Evolutionary conservation across 2,113 vertebrate genomes (phyloP).

Genomic region (Gallinago media): DNA sequence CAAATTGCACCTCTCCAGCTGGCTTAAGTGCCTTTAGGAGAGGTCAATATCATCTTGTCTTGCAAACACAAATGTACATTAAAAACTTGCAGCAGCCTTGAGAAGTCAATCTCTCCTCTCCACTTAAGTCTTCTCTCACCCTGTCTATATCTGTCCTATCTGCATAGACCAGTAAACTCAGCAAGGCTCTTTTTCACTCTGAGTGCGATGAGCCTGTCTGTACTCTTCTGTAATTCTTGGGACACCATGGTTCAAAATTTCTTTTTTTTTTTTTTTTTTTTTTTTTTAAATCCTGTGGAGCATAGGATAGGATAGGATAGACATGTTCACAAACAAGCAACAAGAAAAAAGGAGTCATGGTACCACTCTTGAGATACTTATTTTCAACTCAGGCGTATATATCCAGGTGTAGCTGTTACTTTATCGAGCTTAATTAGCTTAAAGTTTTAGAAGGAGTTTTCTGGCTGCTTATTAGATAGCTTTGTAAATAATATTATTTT

Average conservation of each 20-base stretch:
- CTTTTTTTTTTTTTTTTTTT: not conserved
- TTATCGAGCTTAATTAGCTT: not conserved
- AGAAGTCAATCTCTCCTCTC: not conserved
- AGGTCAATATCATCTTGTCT: not conserved
- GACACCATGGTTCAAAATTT: not conserved
- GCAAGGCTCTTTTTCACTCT: not conserved
- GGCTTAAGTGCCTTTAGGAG: not conserved
- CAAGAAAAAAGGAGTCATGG: not conserved
- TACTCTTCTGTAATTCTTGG: not conserved
- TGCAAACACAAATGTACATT: not conserved
- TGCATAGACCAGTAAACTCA: not conserved
- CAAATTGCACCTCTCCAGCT: fast-evolving
- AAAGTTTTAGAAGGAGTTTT: not conserved
- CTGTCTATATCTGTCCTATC: not conserved
- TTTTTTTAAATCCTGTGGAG: not conserved
- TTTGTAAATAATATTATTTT: not conserved
- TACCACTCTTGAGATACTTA: not conserved
- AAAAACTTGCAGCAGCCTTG: not conserved
- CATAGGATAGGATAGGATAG: fast-evolving
- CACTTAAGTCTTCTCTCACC: not conserved
- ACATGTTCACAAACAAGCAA: not conserved
- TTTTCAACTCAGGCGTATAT: not conserved
- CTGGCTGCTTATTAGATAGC: not conserved
- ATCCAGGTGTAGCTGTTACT: not conserved
- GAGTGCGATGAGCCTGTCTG: not conserved